These are phyloP conservation scores for Drosophila sp. DNA, from an alignment of 1,140 invertebrate species.

Conservation along the genomic window DNA sequence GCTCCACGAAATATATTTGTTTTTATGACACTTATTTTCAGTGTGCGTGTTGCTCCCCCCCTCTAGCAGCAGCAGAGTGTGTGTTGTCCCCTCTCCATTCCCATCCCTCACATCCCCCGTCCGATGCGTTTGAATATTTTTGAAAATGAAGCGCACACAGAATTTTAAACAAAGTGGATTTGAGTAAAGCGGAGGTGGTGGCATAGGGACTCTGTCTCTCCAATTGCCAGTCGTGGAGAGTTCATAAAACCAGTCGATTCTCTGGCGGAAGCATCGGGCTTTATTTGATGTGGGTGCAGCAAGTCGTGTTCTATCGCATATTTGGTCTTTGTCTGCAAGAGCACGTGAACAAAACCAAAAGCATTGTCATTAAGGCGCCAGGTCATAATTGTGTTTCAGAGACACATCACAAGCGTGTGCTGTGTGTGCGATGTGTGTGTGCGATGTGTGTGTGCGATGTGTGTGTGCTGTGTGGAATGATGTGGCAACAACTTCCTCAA, in stretches of 20 bases:
- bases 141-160: conserved; percentile 53
- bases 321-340: conserved; percentile 26
- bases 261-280: conserved; percentile 11
- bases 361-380: conserved; percentile 34
- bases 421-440: not conserved
- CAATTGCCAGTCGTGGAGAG: conserved; percentile 15
- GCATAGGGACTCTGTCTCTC: not conserved
- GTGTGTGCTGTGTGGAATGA: conserved; percentile 1
- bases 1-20: conserved; percentile 22
- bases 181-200: not conserved
- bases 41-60: not conserved
- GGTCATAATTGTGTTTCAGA: conserved; percentile 30
- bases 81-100: no score
- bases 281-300: conserved; percentile 37
- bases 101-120: not conserved
- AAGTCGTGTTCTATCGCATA: conserved; percentile 33
- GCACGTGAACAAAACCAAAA: conserved; percentile 31
- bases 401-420: conserved; percentile 10
- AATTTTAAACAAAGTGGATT: conserved; percentile 48
- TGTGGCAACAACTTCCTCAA: conserved; percentile 3
- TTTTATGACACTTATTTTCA: conserved; percentile 31
- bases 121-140: conserved; percentile 57
- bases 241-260: conserved; percentile 18
- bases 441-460: not conserved
- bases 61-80: not conserved